Percentiles rank a stretch among this genome's conserved stretches.
phyloP scores from a whole-genome alignment of 2,113 vertebrate genomes.

The Drymodes brunneopygia region DNA sequence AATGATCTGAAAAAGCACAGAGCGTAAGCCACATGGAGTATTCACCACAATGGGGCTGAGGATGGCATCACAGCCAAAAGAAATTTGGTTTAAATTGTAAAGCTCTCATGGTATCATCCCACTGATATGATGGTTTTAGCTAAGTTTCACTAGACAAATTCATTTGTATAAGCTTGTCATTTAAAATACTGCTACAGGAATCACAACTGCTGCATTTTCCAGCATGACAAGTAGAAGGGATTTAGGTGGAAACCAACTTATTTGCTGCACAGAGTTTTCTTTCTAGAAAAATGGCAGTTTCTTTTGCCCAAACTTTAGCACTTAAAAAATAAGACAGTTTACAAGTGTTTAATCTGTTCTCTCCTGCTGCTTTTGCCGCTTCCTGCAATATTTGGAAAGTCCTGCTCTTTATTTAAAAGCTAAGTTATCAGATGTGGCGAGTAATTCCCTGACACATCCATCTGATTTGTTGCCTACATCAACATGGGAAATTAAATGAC shows the following conservation, averaged over 20 bases:
- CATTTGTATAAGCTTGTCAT: not conserved
- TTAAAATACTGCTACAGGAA: not conserved
- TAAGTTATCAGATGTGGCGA: not conserved
- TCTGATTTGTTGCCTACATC: not conserved
- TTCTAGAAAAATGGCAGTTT: not conserved
- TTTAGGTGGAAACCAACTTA: not conserved
- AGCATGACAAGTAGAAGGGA: not conserved
- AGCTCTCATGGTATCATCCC: not conserved
- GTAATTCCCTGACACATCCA: not conserved
- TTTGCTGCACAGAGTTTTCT: not conserved
- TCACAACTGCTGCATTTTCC: not conserved
- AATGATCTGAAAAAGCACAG: not conserved
- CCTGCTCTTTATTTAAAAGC: not conserved
- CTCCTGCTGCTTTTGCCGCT: not conserved
- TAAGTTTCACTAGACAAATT: not conserved
- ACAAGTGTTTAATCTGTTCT: not conserved
- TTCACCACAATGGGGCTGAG: not conserved
- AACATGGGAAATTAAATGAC: not conserved
- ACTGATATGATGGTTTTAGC: not conserved
- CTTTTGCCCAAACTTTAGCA: not conserved
- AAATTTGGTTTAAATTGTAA: not conserved
- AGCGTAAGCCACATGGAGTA: not conserved
- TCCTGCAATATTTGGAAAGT: not conserved
- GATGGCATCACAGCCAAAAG: not conserved
- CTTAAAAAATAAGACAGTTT: not conserved